A percentile compares a stretch with the other conserved stretches of the same genome.
Evolutionary conservation across 2,888 invertebrate species (phyloP).

Genomic region (Calameuta pallipes): DNA sequence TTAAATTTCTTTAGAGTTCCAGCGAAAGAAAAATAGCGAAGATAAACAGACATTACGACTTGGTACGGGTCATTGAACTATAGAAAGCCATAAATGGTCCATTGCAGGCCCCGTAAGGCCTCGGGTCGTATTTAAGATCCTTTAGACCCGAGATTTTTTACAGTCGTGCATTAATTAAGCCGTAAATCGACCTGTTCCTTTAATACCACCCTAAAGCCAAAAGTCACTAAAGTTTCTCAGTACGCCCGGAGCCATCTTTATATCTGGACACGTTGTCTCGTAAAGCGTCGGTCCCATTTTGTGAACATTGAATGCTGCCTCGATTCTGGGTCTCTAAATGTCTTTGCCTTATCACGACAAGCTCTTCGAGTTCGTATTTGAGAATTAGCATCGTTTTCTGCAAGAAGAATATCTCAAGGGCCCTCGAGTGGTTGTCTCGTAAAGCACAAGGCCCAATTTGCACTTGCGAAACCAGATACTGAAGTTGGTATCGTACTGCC

Average conservation of each 20-base stretch:
- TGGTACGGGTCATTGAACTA: background rate
- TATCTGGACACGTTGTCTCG: background rate
- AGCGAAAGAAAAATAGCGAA: conserved; percentile 1
- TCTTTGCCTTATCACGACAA: background rate
- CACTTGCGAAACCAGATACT: background rate
- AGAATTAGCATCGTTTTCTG: no score
- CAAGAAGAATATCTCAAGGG: no score
- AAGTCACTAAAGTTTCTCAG: background rate
- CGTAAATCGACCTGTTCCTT: conserved; percentile 48
- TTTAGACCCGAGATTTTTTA: background rate
- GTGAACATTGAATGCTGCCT: background rate
- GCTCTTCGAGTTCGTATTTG: background rate
- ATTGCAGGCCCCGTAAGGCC: background rate
- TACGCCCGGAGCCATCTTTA: background rate
- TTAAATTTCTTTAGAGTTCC: background rate
- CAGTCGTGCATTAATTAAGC: conserved; percentile 43
- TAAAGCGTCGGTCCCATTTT: background rate
- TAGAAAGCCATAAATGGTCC: background rate
- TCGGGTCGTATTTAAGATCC: conserved; percentile 1
- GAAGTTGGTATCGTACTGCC: background rate
- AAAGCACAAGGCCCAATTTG: background rate
- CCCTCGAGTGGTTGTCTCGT: background rate
- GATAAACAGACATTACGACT: background rate
- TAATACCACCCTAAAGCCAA: conserved; percentile 39
- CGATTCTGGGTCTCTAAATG: background rate